Evolutionary conservation across 2,113 vertebrate species (phyloP), one percentile per base, ranked within the genome.

Genomic region (Anhinga anhinga): DNA sequence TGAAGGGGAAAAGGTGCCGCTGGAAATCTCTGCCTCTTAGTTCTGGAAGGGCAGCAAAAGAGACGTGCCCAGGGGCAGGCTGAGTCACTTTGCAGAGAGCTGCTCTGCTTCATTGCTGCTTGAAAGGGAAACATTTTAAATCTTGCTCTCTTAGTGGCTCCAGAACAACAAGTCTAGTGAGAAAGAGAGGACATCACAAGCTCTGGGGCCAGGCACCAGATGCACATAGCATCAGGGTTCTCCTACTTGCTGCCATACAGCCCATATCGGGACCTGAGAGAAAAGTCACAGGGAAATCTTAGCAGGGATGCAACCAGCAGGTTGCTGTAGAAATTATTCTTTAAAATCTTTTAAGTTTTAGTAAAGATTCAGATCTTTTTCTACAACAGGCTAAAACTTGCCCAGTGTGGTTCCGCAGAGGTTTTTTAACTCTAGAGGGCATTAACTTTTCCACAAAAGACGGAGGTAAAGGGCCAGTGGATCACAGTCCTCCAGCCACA

Each of bases 261-360:
- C 40, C 36, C 17, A 8, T 5, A 4, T 0, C 6, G 5, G 47
- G 7, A 2, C 13, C 38, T 36, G 25, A 36, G 49, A 69, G n/a
- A 69, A 76, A 89, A 82, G 38, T 17, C 52, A 55, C 0, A 0
- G 15, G 38, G 44, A 86, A 79, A 76, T 50, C 47, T 67, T 50
- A 61, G 71, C 52, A 63, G 56, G 32, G 76, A 40, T 44, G 45
- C 86, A 91, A 52, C 2, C 30, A 91, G 76, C 30, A 65, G 50
- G 16, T 5, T 82, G 34, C 22, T 83, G 30, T 32, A 78, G 23
- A 73, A 85, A 88, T 50, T 25, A 47, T 52, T 62, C 34, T 70
- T 93, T 65, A 40, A 80, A 86, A 61, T 55, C 20, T 30, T 83
- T 56, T 38, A 59, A 23, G 21, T 50, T 86, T 83, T 59, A 82